Base-by-base conservation (phyloP, 2,113 vertebrate species). In the Micronisus gabar region DNA sequence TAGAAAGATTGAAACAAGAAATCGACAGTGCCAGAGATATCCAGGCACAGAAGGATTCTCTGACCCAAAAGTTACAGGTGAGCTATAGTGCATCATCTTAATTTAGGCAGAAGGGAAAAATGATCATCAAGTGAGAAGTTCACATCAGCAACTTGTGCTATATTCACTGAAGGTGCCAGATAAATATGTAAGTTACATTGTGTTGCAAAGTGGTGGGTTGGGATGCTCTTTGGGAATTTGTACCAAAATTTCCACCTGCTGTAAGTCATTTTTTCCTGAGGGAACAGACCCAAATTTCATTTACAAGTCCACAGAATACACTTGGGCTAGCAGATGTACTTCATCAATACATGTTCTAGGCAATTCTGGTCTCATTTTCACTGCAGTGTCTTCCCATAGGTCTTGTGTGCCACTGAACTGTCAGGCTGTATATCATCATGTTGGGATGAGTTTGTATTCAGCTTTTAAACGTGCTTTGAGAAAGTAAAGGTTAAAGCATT, bases 1-100 rank as follows among this genome's bases (percentile, higher is more conserved):
- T 99, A 97, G 99, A 99, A 96, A 98, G 98, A 97, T 93, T 99
- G 94, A 99, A 99, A 98, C 98, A 99, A 97, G 99, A 99, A 98
- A 97, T 99, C 62, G 98, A 99, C 96, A 99, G 98, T 94, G 99
- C 99, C 96, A 99, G 99, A 94, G 99, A 99, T 75, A 97, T 99
- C 53, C 99, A 99, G 98, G 98, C 99, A 93, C 99, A 99, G 97
- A 99, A 99, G 96, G 98, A 99, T 96, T 98, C 98, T 25, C 90
- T 99, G 48, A 98, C 98, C 84, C 98, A 99, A 97, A 99, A 99
- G 96, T 98, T 99, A 61, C 98, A 99, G 98, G 99, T 99, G 94
- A 97, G 95, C 48, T 47, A 34, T 43, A 40, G 52, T 47, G 25
- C 10, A 68, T 23, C 66, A 58, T 74, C 43, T 74, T 73, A 56